Evolutionary conservation across 2,113 vertebrate species (phyloP).

Genomic region (Neolamprologus sp.): DNA sequence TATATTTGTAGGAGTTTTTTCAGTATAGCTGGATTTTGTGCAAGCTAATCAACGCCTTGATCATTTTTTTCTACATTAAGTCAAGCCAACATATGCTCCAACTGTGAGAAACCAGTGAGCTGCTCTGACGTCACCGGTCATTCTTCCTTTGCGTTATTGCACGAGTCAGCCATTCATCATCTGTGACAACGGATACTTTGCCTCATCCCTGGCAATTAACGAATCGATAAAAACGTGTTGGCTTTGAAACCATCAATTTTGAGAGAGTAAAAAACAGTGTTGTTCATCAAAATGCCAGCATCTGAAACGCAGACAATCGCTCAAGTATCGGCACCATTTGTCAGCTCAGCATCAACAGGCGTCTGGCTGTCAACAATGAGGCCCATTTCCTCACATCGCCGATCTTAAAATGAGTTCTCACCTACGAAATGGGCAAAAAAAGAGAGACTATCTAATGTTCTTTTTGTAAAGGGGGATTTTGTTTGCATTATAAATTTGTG

Average conservation of each 20-base stretch:
- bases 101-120: neutral
- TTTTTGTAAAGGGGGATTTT: neutral
- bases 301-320: constrained; percentile 39
- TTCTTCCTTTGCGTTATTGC: constrained; percentile 32
- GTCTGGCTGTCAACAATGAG: constrained; percentile 8
- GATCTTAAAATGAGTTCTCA: constrained; percentile 27
- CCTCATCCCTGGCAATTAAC: constrained; percentile 64
- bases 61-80: neutral
- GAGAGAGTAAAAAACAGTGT: constrained; percentile 17
- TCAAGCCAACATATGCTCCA: neutral
- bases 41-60: neutral
- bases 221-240: constrained; percentile 65
- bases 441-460: neutral
- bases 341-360: constrained; percentile 40
- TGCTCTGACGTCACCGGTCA: neutral
- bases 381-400: constrained; percentile 7
- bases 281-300: constrained; percentile 59
- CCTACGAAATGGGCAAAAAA: neutral
- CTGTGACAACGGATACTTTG: constrained; percentile 54
- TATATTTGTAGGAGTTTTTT: neutral
- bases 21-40: neutral
- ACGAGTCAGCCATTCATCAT: constrained; percentile 58
- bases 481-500: constrained; percentile 1
- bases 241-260: constrained; percentile 60
- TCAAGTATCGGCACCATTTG: constrained; percentile 46